Evolutionary conservation across 2,888 invertebrate species (phyloP), one percentile per base, ranked within the genome.

Genomic region (Cosmopolites sordidus): DNA sequence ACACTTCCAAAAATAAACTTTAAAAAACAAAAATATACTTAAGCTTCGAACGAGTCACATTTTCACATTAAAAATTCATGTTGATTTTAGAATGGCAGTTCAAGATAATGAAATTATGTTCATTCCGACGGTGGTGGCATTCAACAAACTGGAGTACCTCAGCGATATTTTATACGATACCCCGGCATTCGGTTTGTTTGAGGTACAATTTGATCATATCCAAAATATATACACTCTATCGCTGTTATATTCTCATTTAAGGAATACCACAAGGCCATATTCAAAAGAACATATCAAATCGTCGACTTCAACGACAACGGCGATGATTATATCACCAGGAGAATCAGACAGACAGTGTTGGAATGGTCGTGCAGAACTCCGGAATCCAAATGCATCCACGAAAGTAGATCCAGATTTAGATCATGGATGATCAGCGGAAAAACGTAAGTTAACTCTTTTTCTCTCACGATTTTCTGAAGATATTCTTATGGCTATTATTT

Each of bases 71-170:
- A n/a, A n/a, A n/a, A n/a, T n/a, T n/a, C n/a, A n/a, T n/a, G n/a
- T n/a, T n/a, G n/a, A n/a, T 47, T 51, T 12, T 37, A 61, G 55
- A 38, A 65, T 65, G 65, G 76, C 73, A 18, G 70, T 76, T 4
- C 79, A 82, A 55, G 71, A 73, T 45, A 48, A 52, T 1, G 53
- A 61, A 3, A 68, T 72, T 14, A 68, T 69, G 61, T 83, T 81
- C 60, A 71, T 85, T 8, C 78, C 86, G 3, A 85, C 85, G 79
- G 70, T 71, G 5, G 71, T 82, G 0, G 80, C 82, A 2, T 74
- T 83, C 12, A 68, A 74, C 17, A 79, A 81, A 60, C 69, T 86
- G n/a, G 72, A 68, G 42, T 84, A 78, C 68, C 68, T 87, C 30
- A 76, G 78, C 44, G 73, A 77, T 54, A 81, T 82, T 76, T 64